These are phyloP conservation scores for Drosophila mimica DNA, from an alignment of 2,888 invertebrate genomes.

Conservation along the genomic window DNA sequence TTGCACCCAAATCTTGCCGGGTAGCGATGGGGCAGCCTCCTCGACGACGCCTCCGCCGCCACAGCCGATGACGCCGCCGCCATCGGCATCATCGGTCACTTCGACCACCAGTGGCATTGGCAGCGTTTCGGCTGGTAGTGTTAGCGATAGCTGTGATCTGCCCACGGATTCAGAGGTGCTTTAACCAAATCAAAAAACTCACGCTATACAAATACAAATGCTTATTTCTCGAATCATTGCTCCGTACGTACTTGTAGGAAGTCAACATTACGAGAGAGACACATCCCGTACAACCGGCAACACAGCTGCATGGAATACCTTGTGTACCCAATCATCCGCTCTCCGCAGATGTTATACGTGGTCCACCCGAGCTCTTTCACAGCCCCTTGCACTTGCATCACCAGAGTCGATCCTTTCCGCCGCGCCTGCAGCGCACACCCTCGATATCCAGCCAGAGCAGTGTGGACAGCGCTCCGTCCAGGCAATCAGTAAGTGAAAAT, in stretches of 20 bases:
- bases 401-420: constrained; percentile 89
- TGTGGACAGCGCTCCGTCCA: constrained; percentile 90
- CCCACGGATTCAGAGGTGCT: constrained; percentile 84
- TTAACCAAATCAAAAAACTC: neutral
- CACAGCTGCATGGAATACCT: constrained; percentile 77
- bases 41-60: constrained; percentile 72
- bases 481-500: constrained; percentile 85
- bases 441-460: constrained; percentile 94
- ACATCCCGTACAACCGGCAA: constrained; percentile 87
- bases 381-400: constrained; percentile 88
- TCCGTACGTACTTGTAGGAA: constrained; percentile 85
- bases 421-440: constrained; percentile 90
- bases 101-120: constrained; percentile 84
- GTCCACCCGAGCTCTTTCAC: constrained; percentile 87
- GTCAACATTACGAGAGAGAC: constrained; percentile 89
- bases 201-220: neutral
- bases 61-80: constrained; percentile 83
- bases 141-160: constrained; percentile 84
- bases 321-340: constrained; percentile 72
- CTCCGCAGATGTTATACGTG: constrained; percentile 84
- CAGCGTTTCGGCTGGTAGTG: constrained; percentile 82
- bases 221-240: neutral
- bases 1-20: constrained; percentile 47
- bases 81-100: constrained; percentile 84
- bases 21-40: constrained; percentile 56